Base-by-base conservation (phyloP, 2,113 vertebrate genomes). In the Melanostigma gelatinosum region DNA sequence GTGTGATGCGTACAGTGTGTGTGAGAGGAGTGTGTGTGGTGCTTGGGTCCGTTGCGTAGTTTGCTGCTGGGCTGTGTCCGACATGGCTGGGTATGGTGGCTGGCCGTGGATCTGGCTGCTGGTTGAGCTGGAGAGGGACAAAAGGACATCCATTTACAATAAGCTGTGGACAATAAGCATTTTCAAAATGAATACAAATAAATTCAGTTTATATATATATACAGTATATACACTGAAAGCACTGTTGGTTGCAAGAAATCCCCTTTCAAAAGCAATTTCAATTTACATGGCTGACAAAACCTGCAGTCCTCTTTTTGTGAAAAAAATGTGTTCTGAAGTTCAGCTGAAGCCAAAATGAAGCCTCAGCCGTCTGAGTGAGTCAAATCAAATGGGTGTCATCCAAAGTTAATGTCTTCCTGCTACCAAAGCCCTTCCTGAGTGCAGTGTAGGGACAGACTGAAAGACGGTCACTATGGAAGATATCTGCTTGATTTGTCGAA, bases 1-100 rank as follows among this genome's bases (percentile, higher is more conserved):
- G 69, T 80, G 72, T 91, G 93, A 48, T 91, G 87, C 0, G 78
- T 72, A 84, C 90, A 91, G 87, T 93, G 88, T 3, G 83, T 79
- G 67, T 90, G 89, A 77, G 88, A n/a, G 50, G 77, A 71, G 75
- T 90, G 88, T 50, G 78, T 18, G 78, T 91, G 71, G 72, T 90
- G 79, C 93, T 94, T 57, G 84, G 93, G 86, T 0, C 96, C 95
- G 44, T 96, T 97, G 29, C 92, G 95, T 79, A 96, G 92, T 29
- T 91, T 89, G 70, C 91, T 44, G 90, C 69, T 5, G 74, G 93
- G 91, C 77, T 92, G 88, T 6, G 88, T 86, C 86, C 84, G 69
- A 72, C 85, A 92, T 16, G 89, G 88, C 77, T 93, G 89, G 34
- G 85, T 75, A 73, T 85, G 88, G 58, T 92, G 86, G 65, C 88